phyloP scores from a whole-genome alignment of 2,797 vertebrate species.

The Lagorchestes hirsutus region DNA sequence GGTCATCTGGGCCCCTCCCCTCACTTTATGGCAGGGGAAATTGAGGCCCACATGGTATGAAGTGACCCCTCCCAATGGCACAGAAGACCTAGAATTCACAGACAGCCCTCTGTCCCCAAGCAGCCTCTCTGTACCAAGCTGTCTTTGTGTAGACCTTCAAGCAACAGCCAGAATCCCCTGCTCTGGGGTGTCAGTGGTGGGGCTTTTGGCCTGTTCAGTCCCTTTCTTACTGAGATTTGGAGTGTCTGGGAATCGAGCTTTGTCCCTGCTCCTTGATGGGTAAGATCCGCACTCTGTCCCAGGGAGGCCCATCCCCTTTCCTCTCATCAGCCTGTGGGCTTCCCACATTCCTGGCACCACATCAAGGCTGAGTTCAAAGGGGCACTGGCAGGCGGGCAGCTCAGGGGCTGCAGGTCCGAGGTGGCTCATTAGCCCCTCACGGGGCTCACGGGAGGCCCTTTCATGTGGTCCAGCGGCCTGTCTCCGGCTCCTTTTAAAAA shows the following conservation, averaged over 20 bases:
- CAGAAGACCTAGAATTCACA: neutral
- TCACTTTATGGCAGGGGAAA: neutral
- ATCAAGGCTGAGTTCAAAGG: constrained; percentile 90
- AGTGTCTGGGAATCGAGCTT: neutral
- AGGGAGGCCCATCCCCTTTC: neutral
- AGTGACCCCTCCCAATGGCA: neutral
- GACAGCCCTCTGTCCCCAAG: neutral
- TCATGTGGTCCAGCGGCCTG: constrained; percentile 89
- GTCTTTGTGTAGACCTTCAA: fast-evolving
- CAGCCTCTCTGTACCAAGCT: constrained; percentile 61
- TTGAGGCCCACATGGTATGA: neutral
- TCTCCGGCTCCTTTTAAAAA: constrained; percentile 88
- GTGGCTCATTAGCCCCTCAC: constrained; percentile 91
- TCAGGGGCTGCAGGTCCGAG: constrained; percentile 84
- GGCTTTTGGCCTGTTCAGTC: neutral
- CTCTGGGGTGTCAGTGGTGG: neutral
- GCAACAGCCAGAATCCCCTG: neutral
- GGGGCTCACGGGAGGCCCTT: constrained; percentile 87
- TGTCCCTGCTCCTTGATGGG: neutral
- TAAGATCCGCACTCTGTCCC: neutral
- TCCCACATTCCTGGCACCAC: constrained; percentile 88
- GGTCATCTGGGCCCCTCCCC: neutral
- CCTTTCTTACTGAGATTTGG: neutral
- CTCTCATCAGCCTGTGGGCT: neutral
- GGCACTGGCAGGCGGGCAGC: constrained; percentile 84